Base-by-base conservation (phyloP, 2,888 invertebrate genomes). In the Sarcophaga caerulescens region DNA sequence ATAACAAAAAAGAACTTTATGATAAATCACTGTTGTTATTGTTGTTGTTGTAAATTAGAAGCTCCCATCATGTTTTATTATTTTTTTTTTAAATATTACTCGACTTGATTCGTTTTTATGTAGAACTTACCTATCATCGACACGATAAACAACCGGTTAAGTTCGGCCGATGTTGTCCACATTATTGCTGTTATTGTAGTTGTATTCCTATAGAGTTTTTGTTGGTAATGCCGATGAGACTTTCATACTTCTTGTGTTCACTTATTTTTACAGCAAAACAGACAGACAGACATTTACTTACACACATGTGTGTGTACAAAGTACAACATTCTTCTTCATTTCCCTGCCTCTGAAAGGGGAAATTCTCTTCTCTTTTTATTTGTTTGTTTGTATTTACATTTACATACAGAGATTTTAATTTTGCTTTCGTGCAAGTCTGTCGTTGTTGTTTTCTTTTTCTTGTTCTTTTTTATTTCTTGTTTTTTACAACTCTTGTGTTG, bases 381-480 rank as follows among this genome's bases (percentile, higher is more conserved):
- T 35, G 10, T 10, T 35, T 35, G 35, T 6, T 35, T 35, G 35
- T 35, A 35, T 35, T 35, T 35, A 14, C 17, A 52, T 14, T 52
- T 52, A n/a, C 44, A 57, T 71, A 65, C 44, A 25, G 17, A 44
- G 6, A 83, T 63, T 35, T 74, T 68, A 77, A 74, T 86, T 75
- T 83, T 85, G 85, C 80, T 83, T 85, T 87, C 85, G 80, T 87
- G 80, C 75, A 73, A 83, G 75, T 79, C 78, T 81, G 85, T 84
- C 69, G 84, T 87, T 81, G 23, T 74, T 79, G 35, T 79, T 85
- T 87, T 82, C 57, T 82, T 81, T 79, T 89, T 87, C 84, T 81
- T 84, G 35, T 69, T 75, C 89, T 89, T 89, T 90, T 90, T 90
- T 78, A 71, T 66, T 71, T 76, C 68, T 59, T 59, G 45, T 52